Evolutionary conservation across 2,888 invertebrate species (phyloP), one percentile per base, ranked within the genome.

Genomic region (Synanthedon formicaeformis): DNA sequence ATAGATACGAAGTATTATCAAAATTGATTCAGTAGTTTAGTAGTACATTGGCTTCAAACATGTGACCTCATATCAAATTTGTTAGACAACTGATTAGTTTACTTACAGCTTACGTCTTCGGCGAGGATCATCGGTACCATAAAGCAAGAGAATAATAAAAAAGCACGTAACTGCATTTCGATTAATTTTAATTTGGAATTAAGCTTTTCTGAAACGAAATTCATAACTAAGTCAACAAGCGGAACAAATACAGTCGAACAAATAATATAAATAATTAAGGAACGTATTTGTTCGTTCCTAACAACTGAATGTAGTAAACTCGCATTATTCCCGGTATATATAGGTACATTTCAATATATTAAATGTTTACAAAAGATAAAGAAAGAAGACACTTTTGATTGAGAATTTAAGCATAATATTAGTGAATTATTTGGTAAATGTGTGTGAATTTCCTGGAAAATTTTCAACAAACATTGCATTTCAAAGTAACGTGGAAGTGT

Each of bases 91-190:
- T 13, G 45, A 1, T 5, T 14, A 23, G 40, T 51, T 48, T 52
- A 84, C 86, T 86, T 62, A 86, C 86, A 86, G 63, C 83, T 86
- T 3, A 84, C 79, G 53, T 86, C 86, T 56, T 86, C 86, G 8
- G 81, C 78, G 51, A 65, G 66, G 41, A 70, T 62, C 0, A 68
- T 64, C 4, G 78, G 71, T 23, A 77, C 41, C 48, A 71, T 60
- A 34, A 75, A 54, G 58, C 71, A 78, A 2, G 73, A 51, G 18
- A 78, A 58, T 52, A 76, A 67, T 53, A 79, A 41, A 1, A 82
- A 48, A 8, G 60, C 62, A 54, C 60, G 60, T 48, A 72, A 56
- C 59, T 75, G 69, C 81, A 84, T 84, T 60, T 66, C 77, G 41
- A 66, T 16, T 8, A 51, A 27, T 51, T 48, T 51, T 45, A 18